A percentile compares a stretch with the other conserved stretches of the same genome.
Evolutionary conservation across 2,797 vertebrate genomes (phyloP).

Genomic region (Sebastes cheni): DNA sequence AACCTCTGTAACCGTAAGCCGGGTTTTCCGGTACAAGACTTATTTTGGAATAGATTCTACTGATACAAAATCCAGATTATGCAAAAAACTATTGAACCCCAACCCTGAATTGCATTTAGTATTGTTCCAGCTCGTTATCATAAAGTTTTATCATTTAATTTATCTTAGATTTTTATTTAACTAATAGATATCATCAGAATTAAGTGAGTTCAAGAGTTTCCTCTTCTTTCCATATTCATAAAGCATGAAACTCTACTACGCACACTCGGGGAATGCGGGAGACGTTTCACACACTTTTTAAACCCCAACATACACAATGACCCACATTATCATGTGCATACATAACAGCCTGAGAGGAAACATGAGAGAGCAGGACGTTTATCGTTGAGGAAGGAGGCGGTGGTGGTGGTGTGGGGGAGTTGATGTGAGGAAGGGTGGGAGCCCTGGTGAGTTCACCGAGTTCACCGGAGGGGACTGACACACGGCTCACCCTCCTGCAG

Average conservation of each 20-base stretch:
- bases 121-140: background rate
- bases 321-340: constrained; percentile 56
- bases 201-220: background rate
- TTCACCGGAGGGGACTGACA: constrained; percentile 70
- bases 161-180: background rate
- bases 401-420: background rate
- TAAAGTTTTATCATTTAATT: background rate
- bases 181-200: background rate
- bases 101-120: background rate
- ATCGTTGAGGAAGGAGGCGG: constrained; percentile 49
- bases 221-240: background rate
- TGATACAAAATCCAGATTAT: background rate
- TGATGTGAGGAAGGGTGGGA: constrained; percentile 71
- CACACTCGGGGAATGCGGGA: background rate
- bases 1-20: background rate
- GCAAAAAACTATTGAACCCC: background rate
- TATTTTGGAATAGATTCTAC: background rate
- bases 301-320: constrained; percentile 29
- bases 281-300: constrained; percentile 24
- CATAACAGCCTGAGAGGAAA: constrained; percentile 66
- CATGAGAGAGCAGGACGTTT: constrained; percentile 59
- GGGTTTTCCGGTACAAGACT: background rate
- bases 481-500: constrained; percentile 52
- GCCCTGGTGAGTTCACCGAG: constrained; percentile 65
- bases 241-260: background rate